A percentile compares a stretch with the other conserved stretches of the same genome.
Evolutionary conservation across 2,113 vertebrate genomes (phyloP).

Genomic region (Ammospiza nelsoni): DNA sequence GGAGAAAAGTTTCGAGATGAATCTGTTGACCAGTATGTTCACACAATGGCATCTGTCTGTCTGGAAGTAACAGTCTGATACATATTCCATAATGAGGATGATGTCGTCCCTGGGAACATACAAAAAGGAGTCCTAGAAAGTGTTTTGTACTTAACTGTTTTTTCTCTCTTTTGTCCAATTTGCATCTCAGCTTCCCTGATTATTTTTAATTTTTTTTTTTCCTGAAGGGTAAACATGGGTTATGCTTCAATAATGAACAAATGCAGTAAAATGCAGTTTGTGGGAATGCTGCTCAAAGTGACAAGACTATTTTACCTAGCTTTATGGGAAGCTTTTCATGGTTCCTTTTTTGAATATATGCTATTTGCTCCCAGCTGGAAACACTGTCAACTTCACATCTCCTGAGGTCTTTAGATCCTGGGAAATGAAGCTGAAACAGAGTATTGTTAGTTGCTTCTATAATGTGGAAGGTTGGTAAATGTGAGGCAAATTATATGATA

Average conservation of each 20-base stretch:
- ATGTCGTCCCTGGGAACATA: background rate
- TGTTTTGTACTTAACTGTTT: background rate
- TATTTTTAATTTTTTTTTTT: no score
- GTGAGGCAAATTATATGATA: slow-evolving; percentile 14
- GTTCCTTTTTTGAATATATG: background rate
- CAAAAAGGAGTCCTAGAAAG: background rate
- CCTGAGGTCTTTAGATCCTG: slow-evolving; percentile 3
- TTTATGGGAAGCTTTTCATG: slow-evolving; percentile 13
- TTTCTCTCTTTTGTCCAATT: slow-evolving; percentile 10
- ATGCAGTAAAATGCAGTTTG: background rate
- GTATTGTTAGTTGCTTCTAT: background rate
- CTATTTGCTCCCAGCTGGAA: slow-evolving; percentile 36
- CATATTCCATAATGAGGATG: background rate
- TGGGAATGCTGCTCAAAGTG: background rate
- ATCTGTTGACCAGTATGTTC: slow-evolving; percentile 16
- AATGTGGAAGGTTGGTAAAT: slow-evolving; percentile 6
- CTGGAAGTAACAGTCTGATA: background rate
- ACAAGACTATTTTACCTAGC: background rate
- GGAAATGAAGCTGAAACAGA: slow-evolving; percentile 43
- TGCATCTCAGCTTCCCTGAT: background rate
- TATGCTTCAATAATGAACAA: background rate
- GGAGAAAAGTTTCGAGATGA: background rate
- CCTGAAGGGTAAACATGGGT: background rate
- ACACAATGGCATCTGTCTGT: background rate
- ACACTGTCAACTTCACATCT: slow-evolving; percentile 35